These are phyloP conservation scores for Numida meleagris DNA, from an alignment of 2,113 vertebrate species.

Conservation along the genomic window DNA sequence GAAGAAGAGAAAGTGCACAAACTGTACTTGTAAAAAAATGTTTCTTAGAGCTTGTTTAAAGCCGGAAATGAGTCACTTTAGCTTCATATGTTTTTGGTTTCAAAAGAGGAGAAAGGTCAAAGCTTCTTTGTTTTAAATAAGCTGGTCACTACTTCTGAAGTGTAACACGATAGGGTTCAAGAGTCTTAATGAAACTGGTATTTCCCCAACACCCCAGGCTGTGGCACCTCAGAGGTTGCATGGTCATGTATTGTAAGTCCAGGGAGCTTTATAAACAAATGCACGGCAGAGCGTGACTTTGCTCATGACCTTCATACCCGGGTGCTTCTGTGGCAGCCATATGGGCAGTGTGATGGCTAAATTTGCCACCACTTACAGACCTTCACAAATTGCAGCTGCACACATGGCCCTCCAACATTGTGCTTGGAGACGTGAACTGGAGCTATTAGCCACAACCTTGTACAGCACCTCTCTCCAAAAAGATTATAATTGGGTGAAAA, in stretches of 20 bases:
- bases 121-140: slow-evolving; percentile 84
- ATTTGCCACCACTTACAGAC: slow-evolving; percentile 13
- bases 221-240: slow-evolving; percentile 41
- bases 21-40: slow-evolving; percentile 47
- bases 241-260: slow-evolving; percentile 56
- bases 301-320: slow-evolving; percentile 75
- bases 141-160: slow-evolving; percentile 82
- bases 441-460: neutral
- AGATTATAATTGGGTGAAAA: neutral
- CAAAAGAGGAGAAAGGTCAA: slow-evolving; percentile 85
- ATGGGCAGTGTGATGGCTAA: slow-evolving; percentile 61
- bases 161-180: slow-evolving; percentile 82
- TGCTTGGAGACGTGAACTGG: neutral
- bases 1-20: slow-evolving; percentile 48
- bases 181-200: slow-evolving; percentile 74
- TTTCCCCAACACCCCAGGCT: slow-evolving; percentile 72
- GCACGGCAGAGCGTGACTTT: slow-evolving; percentile 55
- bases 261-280: slow-evolving; percentile 69
- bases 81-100: slow-evolving; percentile 91
- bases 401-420: neutral
- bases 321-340: slow-evolving; percentile 62
- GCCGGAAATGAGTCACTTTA: slow-evolving; percentile 89
- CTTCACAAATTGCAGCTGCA: neutral
- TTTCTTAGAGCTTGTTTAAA: slow-evolving; percentile 85
- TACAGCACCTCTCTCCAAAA: neutral